Evolutionary conservation across 2,113 vertebrate species (phyloP).

Genomic region (Echinops telfairi): DNA sequence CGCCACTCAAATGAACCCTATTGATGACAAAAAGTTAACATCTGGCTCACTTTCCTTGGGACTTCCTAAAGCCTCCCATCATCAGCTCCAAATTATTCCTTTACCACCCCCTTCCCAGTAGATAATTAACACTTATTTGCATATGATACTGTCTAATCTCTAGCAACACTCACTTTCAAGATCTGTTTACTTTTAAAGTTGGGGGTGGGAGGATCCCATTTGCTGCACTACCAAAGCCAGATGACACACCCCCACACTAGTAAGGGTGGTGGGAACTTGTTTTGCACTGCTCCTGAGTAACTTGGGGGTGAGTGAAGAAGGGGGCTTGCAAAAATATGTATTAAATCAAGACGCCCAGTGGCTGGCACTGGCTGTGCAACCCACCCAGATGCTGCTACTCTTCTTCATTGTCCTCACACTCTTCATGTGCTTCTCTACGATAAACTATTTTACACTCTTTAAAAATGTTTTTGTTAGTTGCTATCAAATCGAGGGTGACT

Average conservation of each 20-base stretch:
- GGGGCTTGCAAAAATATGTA: conserved; percentile 27
- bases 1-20: neutral
- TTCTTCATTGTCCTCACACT: neutral
- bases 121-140: conserved; percentile 73
- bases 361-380: neutral
- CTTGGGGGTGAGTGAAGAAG: neutral
- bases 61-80: neutral
- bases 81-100: neutral
- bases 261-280: neutral
- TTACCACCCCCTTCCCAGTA: neutral
- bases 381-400: neutral
- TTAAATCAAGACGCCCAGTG: neutral
- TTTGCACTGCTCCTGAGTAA: neutral
- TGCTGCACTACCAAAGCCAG: neutral
- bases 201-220: neutral
- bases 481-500: neutral
- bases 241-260: neutral
- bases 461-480: neutral
- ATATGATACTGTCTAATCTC: conserved; percentile 6
- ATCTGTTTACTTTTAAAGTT: conserved; percentile 39
- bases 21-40: neutral
- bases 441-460: neutral
- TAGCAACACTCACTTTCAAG: neutral
- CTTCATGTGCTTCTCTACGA: conserved; percentile 26
- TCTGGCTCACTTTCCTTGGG: neutral